Percentiles rank a stretch among this genome's conserved stretches.
phyloP scores from a whole-genome alignment of 2,888 invertebrate species.

The Eubasilissa splendida region DNA sequence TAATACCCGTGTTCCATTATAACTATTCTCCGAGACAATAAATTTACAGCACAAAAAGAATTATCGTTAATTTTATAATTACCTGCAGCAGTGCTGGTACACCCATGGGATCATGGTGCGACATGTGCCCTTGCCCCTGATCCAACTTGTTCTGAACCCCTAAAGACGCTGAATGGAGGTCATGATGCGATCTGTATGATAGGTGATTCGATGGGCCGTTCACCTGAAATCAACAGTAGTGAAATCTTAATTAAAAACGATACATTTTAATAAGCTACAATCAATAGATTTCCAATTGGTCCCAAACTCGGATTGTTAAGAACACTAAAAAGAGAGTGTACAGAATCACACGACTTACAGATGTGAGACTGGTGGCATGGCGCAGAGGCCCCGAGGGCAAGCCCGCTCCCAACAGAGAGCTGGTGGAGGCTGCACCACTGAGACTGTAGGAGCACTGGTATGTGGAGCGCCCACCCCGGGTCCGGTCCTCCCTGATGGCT shows the following conservation, averaged over 20 bases:
- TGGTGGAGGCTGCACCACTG: constrained; percentile 78
- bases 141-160: constrained; percentile 61
- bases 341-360: constrained; percentile 63
- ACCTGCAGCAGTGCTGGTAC: constrained; percentile 83
- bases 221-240: constrained; percentile 62
- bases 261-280: background rate
- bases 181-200: constrained; percentile 59
- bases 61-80: constrained; percentile 44
- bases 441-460: constrained; percentile 95
- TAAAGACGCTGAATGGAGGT: constrained; percentile 60
- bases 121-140: constrained; percentile 63
- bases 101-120: constrained; percentile 57
- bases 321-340: background rate
- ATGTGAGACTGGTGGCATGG: constrained; percentile 71
- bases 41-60: too few relatives aligned
- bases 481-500: constrained; percentile 95
- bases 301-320: too few relatives aligned
- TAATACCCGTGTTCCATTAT: too few relatives aligned
- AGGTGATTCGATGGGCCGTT: constrained; percentile 69
- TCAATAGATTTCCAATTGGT: background rate
- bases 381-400: constrained; percentile 66
- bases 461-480: constrained; percentile 95
- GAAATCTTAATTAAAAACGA: too few relatives aligned
- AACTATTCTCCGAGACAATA: too few relatives aligned
- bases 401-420: constrained; percentile 69